Percentiles rank a stretch among this genome's conserved stretches.
Conservation (phyloP, 2,113 vertebrate genomes). For the Elephantulus edwardii region DNA sequence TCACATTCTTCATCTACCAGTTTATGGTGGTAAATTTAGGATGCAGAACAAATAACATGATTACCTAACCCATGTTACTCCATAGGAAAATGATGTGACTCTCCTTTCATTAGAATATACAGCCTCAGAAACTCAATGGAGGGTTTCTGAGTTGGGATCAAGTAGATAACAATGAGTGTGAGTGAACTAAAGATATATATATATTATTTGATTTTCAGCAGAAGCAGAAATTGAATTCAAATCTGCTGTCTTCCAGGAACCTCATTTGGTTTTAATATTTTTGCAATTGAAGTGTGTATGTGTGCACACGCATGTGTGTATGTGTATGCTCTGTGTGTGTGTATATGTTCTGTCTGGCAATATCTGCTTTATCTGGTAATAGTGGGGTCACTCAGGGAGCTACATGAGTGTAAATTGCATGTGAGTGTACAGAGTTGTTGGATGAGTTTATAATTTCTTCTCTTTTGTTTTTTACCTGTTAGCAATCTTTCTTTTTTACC, state of each 20-base stretch:
- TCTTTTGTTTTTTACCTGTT: slow-evolving; percentile 1
- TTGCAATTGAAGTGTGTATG: background rate
- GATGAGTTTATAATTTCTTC: slow-evolving; percentile 23
- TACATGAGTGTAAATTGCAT: background rate
- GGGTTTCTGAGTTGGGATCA: too few relatives aligned
- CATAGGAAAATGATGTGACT: too few relatives aligned
- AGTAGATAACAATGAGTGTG: too few relatives aligned
- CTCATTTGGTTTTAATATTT: slow-evolving; percentile 24
- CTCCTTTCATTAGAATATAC: too few relatives aligned
- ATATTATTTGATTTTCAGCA: slow-evolving; percentile 26
- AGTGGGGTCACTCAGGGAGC: background rate
- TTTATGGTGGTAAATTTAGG: slow-evolving; percentile 5
- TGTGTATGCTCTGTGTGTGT: too few relatives aligned
- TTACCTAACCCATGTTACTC: background rate
- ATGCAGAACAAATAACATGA: slow-evolving; percentile 26
- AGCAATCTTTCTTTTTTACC: slow-evolving; percentile 31
- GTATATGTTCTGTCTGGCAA: too few relatives aligned
- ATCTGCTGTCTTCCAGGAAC: background rate
- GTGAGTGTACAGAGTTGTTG: background rate
- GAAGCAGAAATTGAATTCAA: background rate
- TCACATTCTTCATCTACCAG: slow-evolving; percentile 10
- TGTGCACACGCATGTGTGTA: background rate
- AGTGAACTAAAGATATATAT: background rate
- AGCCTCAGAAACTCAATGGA: too few relatives aligned
- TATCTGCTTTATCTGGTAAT: background rate